Percentiles rank a stretch among this genome's conserved stretches.
These are phyloP conservation scores for Neotoma lepida DNA, from an alignment of 2,113 vertebrate genomes.

Conservation along the genomic window DNA sequence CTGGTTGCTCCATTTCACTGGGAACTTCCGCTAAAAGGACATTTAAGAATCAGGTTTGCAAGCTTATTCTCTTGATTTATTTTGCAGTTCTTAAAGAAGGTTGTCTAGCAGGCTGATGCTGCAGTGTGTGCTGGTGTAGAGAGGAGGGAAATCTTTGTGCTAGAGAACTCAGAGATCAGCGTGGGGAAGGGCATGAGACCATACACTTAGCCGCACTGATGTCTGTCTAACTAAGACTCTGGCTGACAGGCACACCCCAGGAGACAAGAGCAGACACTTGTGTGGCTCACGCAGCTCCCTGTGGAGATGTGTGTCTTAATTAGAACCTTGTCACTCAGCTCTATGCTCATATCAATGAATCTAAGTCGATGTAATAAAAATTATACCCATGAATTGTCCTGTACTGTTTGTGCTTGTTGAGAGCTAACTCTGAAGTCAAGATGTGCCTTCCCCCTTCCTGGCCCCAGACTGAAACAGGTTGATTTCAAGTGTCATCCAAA, in stretches of 20 bases:
- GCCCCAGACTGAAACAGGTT: background rate
- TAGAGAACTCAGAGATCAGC: background rate
- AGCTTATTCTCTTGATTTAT: background rate
- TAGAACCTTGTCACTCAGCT: background rate
- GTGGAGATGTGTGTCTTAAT: background rate
- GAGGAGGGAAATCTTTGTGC: background rate
- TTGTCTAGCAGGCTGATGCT: background rate
- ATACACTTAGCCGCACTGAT: too few species aligned
- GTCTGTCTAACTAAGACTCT: too few species aligned
- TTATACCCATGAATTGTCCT: background rate
- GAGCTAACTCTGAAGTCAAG: background rate
- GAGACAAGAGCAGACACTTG: rapidly evolving
- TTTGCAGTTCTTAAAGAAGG: conserved; percentile 38
- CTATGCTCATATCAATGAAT: background rate
- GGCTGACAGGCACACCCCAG: rapidly evolving
- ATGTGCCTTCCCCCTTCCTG: background rate
- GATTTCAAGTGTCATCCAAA: background rate
- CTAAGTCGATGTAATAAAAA: background rate
- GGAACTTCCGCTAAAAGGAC: rapidly evolving
- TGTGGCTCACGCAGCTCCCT: rapidly evolving
- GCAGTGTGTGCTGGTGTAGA: background rate
- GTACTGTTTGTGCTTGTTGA: background rate
- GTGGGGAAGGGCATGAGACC: background rate
- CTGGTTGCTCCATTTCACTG: background rate
- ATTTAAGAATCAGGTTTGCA: background rate